Percentiles rank a stretch among this genome's conserved stretches.
These are phyloP conservation scores for Amphiprion clarkii DNA, from an alignment of 2,797 vertebrate genomes.

Conservation along the genomic window DNA sequence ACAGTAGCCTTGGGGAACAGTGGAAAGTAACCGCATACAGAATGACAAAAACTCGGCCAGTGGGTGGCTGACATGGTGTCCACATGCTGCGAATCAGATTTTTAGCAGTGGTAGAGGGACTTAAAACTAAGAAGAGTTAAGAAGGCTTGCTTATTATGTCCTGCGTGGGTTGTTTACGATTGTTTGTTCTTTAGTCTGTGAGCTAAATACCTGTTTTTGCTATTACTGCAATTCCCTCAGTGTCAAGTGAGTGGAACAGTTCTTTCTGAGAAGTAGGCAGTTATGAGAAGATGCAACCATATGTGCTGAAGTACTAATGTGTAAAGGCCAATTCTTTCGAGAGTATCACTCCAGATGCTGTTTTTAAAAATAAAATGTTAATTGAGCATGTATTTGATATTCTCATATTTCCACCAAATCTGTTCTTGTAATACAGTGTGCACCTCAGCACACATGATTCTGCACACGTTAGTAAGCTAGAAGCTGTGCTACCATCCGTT, in stretches of 20 bases:
- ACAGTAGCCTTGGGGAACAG: not conserved
- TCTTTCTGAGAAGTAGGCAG: not conserved
- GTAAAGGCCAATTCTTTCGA: not conserved
- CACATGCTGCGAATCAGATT: constrained; percentile 6
- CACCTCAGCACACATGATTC: not conserved
- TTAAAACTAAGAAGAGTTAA: not conserved
- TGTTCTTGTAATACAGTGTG: not conserved
- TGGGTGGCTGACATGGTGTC: not conserved
- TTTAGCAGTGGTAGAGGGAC: too few relatives aligned
- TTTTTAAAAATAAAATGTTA: not conserved
- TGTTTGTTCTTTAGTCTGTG: not conserved
- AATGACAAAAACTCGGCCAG: not conserved
- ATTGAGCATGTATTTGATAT: not conserved
- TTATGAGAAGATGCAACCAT: not conserved
- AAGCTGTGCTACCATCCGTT: too few relatives aligned
- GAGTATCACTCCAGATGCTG: not conserved
- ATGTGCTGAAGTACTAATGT: not conserved
- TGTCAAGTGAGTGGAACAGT: not conserved
- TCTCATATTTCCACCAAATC: not conserved
- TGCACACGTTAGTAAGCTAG: too few relatives aligned
- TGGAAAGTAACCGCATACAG: not conserved
- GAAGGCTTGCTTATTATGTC: not conserved
- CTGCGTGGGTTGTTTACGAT: not conserved
- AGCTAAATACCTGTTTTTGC: not conserved
- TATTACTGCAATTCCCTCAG: not conserved